A percentile compares a stretch with the other conserved stretches of the same genome.
Evolutionary conservation across 2,797 vertebrate genomes (phyloP).

Genomic region (Enteromius treurensis): DNA sequence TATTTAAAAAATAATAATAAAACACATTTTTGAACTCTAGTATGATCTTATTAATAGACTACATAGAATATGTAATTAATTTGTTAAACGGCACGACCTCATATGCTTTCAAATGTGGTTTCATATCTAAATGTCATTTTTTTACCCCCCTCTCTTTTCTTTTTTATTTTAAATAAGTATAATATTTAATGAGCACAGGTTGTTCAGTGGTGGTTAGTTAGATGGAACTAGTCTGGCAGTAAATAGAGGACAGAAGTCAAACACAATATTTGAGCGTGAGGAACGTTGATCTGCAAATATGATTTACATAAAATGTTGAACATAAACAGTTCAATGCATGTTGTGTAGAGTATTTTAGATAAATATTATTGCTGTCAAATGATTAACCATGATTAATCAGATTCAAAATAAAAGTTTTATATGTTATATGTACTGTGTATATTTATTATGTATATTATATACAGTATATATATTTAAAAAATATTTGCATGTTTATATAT

Average conservation of each 20-base stretch:
- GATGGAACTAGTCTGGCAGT: not conserved
- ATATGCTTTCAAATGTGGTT: not conserved
- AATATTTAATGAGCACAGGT: not conserved
- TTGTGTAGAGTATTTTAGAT: not conserved
- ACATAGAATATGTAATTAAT: not conserved
- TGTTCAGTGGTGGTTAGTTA: not conserved
- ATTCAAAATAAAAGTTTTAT: no score
- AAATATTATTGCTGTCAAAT: no score
- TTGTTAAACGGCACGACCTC: not conserved
- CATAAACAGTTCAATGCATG: not conserved
- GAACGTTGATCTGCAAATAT: conserved; percentile 19
- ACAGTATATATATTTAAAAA: no score
- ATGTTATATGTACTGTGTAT: no score
- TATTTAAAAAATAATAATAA: no score
- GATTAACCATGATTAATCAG: no score
- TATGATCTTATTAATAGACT: not conserved
- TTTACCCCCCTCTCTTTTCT: no score
- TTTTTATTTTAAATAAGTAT: not conserved
- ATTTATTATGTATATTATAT: no score
- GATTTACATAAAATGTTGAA: not conserved
- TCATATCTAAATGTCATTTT: not conserved
- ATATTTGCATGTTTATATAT: no score
- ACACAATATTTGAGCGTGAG: conserved; percentile 28
- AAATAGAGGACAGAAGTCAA: conserved; percentile 9
- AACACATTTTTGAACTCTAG: no score